Base-by-base conservation (phyloP, 2,797 vertebrate genomes). In the Columba guinea region DNA sequence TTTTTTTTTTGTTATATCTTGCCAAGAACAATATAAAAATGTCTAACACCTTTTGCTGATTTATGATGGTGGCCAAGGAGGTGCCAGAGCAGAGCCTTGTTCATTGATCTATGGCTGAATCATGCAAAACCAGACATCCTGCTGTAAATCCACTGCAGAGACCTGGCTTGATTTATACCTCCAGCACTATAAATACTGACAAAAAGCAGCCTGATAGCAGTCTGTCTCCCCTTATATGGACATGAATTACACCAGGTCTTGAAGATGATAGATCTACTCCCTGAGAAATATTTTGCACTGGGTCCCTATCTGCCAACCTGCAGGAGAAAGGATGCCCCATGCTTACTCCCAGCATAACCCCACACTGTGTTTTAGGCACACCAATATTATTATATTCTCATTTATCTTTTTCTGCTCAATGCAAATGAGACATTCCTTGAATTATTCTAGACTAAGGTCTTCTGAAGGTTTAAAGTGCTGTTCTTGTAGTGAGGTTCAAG, bases 141-240 rank as follows among this genome's bases (percentile, higher is more conserved):
- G 91, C 93, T 95, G 84, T 96, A 96, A 97, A 96, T 96, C 89
- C 84, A 77, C 78, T 41, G 53, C 91, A 85, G 90, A 90, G 71
- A 74, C 79, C 68, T 84, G 78, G 9, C 86, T 68, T 95, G 90
- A 94, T 95, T 95, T 96, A 96, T 49, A 84, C 59, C 67, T 87
- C 49, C 46, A 82, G 83, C 73, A 58, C 88, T 63, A 93, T 94
- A 89, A 96, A 93, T 95, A 94, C 93, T 70, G 93, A 76, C 83
- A 93, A 74, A 87, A 92, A 64, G 71, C 84, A 80, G 90, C 24
- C 68, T 92, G 84, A 93, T 64, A 90, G 84, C 64, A 91, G 75
- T 62, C 75, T 87, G 74, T 94, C 93, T 89, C 62, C 83, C 17
- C 27, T 52, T 89, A 81, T 76, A 81, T 0, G 0, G 75, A 58